A percentile compares a stretch with the other conserved stretches of the same genome.
Evolutionary conservation across 2,113 vertebrate genomes (phyloP).

Genomic region (Spermophilus dauricus): DNA sequence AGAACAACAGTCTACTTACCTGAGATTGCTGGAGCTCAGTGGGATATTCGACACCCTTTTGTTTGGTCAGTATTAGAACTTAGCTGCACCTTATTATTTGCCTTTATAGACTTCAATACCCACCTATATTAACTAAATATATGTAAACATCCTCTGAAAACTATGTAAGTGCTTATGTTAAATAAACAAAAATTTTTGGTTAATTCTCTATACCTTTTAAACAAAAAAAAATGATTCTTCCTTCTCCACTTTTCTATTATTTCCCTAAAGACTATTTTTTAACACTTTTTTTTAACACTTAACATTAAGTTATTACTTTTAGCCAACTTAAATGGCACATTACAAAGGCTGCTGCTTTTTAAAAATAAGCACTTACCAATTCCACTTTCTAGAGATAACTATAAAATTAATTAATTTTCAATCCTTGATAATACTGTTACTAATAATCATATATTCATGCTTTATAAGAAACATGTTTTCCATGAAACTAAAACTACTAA

Average conservation of each 20-base stretch:
- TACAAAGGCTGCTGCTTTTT: constrained; percentile 8
- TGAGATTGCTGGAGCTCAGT: not conserved
- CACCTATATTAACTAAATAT: not conserved
- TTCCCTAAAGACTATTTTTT: not conserved
- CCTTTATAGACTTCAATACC: not conserved
- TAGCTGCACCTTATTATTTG: not conserved
- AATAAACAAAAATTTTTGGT: not conserved
- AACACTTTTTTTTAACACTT: not conserved
- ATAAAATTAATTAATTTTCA: constrained; percentile 31
- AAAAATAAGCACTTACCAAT: not conserved
- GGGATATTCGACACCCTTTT: not conserved
- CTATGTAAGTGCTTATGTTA: not conserved
- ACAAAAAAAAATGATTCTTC: not conserved
- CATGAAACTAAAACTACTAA: not conserved
- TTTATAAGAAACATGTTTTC: not conserved
- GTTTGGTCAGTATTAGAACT: not conserved
- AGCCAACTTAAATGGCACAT: constrained; percentile 10
- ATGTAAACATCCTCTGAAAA: not conserved
- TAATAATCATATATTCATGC: not conserved
- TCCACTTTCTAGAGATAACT: not conserved
- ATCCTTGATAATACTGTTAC: constrained; percentile 14
- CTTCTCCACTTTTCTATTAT: not conserved
- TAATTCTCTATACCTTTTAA: not conserved
- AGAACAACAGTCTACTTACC: not conserved
- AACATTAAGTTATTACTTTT: constrained; percentile 11